Evolutionary conservation across 2,113 vertebrate species (phyloP).

Genomic region (Rhodinocichla rosea): DNA sequence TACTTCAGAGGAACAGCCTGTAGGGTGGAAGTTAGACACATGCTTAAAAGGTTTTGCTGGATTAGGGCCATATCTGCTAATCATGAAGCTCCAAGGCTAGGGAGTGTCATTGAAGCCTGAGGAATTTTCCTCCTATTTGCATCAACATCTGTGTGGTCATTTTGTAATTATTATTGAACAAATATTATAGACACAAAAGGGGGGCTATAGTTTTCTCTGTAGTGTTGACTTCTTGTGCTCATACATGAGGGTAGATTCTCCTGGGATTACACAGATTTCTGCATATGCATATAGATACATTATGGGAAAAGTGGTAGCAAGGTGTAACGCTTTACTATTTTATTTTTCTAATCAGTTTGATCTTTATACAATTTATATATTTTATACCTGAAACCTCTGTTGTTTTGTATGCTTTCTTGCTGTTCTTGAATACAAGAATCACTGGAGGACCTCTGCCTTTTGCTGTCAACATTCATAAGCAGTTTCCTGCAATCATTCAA

Average conservation of each 20-base stretch:
- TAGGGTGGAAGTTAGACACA: background rate
- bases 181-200: background rate
- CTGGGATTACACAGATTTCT: background rate
- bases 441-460: background rate
- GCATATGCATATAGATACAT: rapidly evolving
- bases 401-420: background rate
- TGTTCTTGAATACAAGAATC: background rate
- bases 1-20: background rate
- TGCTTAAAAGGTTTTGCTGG: background rate
- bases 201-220: background rate
- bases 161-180: background rate
- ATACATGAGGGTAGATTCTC: background rate
- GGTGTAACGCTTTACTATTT: background rate
- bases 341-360: background rate
- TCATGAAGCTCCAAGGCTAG: background rate
- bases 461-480: background rate
- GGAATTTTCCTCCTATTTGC: background rate
- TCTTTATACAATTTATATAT: background rate
- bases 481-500: background rate
- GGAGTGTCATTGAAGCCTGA: background rate
- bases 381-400: background rate
- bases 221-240: background rate
- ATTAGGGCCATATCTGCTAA: background rate
- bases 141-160: background rate
- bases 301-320: background rate